phyloP scores from a whole-genome alignment of 2,888 invertebrate genomes.

The Cosmorhoe ocellata region DNA sequence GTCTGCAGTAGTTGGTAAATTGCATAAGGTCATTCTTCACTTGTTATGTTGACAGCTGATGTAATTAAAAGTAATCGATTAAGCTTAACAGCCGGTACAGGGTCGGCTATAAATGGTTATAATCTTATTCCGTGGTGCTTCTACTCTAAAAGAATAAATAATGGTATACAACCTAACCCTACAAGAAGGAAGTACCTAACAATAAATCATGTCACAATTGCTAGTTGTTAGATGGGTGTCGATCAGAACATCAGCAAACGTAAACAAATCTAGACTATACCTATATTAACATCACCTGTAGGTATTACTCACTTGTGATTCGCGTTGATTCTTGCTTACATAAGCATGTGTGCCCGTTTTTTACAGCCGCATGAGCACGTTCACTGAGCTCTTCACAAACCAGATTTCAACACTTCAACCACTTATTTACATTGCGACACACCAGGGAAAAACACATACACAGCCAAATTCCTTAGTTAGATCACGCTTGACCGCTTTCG shows the following conservation, averaged over 20 bases:
- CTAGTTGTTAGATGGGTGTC: conserved; percentile 4
- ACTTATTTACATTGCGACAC: conserved; percentile 79
- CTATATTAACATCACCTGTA: too few relatives aligned
- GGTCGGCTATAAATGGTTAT: too few relatives aligned
- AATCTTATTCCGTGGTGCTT: too few relatives aligned
- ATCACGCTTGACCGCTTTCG: conserved; percentile 71
- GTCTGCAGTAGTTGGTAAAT: too few relatives aligned
- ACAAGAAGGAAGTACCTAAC: too few relatives aligned
- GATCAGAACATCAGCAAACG: conserved; percentile 12
- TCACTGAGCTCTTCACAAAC: conserved; percentile 69
- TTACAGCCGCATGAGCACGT: conserved; percentile 64
- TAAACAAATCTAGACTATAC: conserved; percentile 12
- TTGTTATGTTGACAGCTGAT: too few relatives aligned
- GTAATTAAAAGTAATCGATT: too few relatives aligned
- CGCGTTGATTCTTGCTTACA: conserved; percentile 67
- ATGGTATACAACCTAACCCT: too few relatives aligned
- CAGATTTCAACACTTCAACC: conserved; percentile 75
- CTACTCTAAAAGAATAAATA: too few relatives aligned
- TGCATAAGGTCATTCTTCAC: too few relatives aligned
- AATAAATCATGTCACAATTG: too few relatives aligned
- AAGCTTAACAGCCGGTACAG: too few relatives aligned
- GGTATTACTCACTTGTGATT: conserved; percentile 64
- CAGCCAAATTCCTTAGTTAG: conserved; percentile 62
- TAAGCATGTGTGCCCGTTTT: conserved; percentile 72
- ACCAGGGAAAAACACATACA: conserved; percentile 70